phyloP scores from a whole-genome alignment of 2,797 vertebrate genomes.

The Xenentodon cancila region DNA sequence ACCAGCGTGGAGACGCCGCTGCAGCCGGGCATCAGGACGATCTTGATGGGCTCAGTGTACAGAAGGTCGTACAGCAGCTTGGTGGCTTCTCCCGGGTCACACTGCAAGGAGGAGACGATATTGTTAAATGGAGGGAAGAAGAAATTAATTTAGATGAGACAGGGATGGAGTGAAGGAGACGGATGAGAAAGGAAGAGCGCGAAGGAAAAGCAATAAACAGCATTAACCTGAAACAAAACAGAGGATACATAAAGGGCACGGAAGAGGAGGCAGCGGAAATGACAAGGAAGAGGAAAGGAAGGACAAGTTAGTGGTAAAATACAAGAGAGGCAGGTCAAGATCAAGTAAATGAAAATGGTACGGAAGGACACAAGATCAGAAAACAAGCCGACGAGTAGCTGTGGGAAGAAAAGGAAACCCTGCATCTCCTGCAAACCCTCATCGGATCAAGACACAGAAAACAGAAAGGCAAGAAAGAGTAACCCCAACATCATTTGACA shows the following conservation, averaged over 20 bases:
- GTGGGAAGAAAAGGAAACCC: slow-evolving; percentile 8
- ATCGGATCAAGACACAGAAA: slow-evolving; percentile 16
- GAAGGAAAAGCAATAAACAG: slow-evolving; percentile 28
- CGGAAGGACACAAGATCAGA: background rate
- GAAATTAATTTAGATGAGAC: slow-evolving; percentile 38
- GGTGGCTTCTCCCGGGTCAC: slow-evolving; percentile 85
- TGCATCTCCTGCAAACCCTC: background rate
- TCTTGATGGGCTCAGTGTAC: slow-evolving; percentile 91
- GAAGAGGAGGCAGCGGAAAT: slow-evolving; percentile 21
- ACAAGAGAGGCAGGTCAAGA: slow-evolving; percentile 6
- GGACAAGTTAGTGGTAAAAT: slow-evolving; percentile 10
- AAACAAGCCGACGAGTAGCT: slow-evolving; percentile 35
- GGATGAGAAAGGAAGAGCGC: slow-evolving; percentile 18
- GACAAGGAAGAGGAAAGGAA: slow-evolving; percentile 25
- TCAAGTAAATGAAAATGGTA: too few relatives aligned
- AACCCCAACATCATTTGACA: slow-evolving; percentile 26
- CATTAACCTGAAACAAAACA: slow-evolving; percentile 1
- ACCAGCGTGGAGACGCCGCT: slow-evolving; percentile 91
- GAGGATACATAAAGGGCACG: slow-evolving; percentile 21
- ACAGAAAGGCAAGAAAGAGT: slow-evolving; percentile 18
- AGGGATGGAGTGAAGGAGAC: background rate
- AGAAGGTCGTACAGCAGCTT: slow-evolving; percentile 90
- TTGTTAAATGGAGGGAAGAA: slow-evolving; percentile 7
- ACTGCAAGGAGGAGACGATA: slow-evolving; percentile 42
- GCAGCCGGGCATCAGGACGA: slow-evolving; percentile 91